phyloP scores from a whole-genome alignment of 2,888 invertebrate genomes.

The Kryphioiulus occultus region DNA sequence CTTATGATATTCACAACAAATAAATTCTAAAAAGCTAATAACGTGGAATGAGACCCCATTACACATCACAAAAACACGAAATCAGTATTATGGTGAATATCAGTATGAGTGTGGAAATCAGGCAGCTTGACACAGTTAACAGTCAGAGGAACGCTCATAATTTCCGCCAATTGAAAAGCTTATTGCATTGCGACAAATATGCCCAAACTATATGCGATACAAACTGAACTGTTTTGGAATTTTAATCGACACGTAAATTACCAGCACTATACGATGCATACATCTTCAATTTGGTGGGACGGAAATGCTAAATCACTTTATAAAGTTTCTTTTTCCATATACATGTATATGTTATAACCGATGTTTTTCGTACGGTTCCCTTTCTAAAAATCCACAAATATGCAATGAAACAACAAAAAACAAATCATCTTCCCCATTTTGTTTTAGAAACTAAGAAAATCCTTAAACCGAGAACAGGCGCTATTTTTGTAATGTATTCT shows the following conservation, averaged over 20 bases:
- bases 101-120: not conserved
- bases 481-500: no score
- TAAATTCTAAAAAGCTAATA: slow-evolving; percentile 15
- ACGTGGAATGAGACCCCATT: slow-evolving; percentile 36
- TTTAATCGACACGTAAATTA: not conserved
- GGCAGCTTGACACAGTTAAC: not conserved
- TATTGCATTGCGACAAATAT: slow-evolving; percentile 11
- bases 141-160: not conserved
- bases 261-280: not conserved
- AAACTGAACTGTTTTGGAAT: not conserved
- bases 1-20: slow-evolving; percentile 27
- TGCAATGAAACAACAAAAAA: no score
- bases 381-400: no score
- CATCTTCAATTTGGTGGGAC: not conserved
- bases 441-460: no score
- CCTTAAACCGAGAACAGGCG: no score
- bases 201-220: not conserved
- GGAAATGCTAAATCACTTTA: slow-evolving; percentile 10
- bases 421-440: no score
- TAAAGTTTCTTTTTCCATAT: not conserved
- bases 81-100: not conserved
- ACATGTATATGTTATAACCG: not conserved
- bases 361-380: not conserved
- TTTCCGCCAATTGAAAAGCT: not conserved
- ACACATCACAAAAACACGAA: slow-evolving; percentile 27